A percentile compares a stretch with the other conserved stretches of the same genome.
These are phyloP conservation scores for Agelaius phoeniceus DNA, from an alignment of 2,113 vertebrate species.

Conservation along the genomic window DNA sequence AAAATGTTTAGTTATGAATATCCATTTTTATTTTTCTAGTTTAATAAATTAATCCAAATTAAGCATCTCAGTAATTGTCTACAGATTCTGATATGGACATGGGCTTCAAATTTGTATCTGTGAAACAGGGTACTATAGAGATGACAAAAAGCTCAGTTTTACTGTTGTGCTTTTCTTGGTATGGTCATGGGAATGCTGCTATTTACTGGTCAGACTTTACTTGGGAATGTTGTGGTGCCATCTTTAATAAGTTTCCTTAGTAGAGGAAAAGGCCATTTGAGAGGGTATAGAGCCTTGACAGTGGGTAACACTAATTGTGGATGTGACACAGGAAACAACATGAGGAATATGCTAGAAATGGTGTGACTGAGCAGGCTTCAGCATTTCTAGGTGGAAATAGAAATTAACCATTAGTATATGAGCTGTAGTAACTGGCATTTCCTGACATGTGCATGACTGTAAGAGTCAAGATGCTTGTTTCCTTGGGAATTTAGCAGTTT, in stretches of 20 bases:
- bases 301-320: not conserved
- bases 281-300: not conserved
- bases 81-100: not conserved
- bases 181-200: not conserved
- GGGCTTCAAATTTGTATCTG: not conserved
- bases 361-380: not conserved
- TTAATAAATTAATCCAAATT: not conserved
- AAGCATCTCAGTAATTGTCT: not conserved
- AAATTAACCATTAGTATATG: not conserved
- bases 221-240: not conserved
- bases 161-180: not conserved
- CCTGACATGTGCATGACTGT: not conserved
- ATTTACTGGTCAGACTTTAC: not conserved
- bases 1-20: not conserved
- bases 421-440: constrained; percentile 10
- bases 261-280: not conserved
- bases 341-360: not conserved
- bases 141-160: not conserved
- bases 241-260: not conserved
- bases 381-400: not conserved
- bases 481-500: not conserved
- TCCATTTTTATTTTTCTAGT: not conserved
- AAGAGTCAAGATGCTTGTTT: not conserved
- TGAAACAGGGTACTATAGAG: not conserved
- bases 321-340: not conserved